phyloP scores from a whole-genome alignment of 1,140 invertebrate genomes.

The Mesaphorura yosii region DNA sequence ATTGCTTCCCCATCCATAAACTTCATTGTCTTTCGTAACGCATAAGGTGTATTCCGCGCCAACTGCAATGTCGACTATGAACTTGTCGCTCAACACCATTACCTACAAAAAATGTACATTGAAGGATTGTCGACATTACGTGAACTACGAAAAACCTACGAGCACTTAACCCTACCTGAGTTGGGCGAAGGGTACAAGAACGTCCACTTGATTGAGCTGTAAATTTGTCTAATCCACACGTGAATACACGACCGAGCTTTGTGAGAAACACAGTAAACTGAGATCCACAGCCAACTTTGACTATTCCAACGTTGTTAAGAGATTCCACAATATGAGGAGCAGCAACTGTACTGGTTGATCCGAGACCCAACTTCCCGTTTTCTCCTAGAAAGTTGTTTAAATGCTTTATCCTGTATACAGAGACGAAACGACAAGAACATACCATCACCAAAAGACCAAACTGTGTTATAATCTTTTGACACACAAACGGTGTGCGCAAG shows the following conservation, averaged over 20 bases:
- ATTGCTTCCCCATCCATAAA: slow-evolving; percentile 55
- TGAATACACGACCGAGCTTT: slow-evolving; percentile 47
- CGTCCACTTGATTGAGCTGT: slow-evolving; percentile 46
- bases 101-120: slow-evolving; percentile 33
- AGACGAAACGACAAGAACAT: no score
- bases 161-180: slow-evolving; percentile 6
- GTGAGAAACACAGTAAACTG: slow-evolving; percentile 54
- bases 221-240: slow-evolving; percentile 50
- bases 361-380: slow-evolving; percentile 44
- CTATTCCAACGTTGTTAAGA: slow-evolving; percentile 45
- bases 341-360: slow-evolving; percentile 8
- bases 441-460: slow-evolving; percentile 59
- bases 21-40: slow-evolving; percentile 39
- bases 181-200: slow-evolving; percentile 22
- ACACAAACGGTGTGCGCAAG: slow-evolving; percentile 46
- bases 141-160: no score
- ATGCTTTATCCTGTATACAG: no score
- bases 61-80: slow-evolving; percentile 49
- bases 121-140: neutral
- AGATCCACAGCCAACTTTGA: slow-evolving; percentile 51
- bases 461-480: slow-evolving; percentile 45
- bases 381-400: no score
- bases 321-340: slow-evolving; percentile 42
- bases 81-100: slow-evolving; percentile 39
- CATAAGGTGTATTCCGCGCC: slow-evolving; percentile 48